Percentiles rank a stretch among this genome's conserved stretches.
Evolutionary conservation across 2,888 invertebrate genomes (phyloP).

Genomic region (Caenorhabditis sp.): DNA sequence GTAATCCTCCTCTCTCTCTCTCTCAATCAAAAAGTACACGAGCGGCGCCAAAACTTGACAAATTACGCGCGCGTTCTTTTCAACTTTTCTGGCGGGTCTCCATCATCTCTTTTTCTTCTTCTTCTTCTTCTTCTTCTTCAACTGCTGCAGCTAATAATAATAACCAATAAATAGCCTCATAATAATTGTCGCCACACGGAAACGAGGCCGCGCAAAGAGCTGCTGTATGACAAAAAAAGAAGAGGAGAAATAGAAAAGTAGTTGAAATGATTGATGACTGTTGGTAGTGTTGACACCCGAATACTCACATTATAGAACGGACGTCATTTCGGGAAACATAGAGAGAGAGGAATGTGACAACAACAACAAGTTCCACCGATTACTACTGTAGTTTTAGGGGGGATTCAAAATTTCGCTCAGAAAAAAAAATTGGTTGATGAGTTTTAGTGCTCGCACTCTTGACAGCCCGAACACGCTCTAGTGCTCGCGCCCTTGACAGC

Average conservation of each 20-base stretch:
- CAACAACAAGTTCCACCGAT: neutral
- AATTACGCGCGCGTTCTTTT: neutral
- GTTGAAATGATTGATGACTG: neutral
- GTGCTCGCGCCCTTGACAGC: no score
- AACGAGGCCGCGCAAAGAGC: no score
- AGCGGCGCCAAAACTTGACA: neutral
- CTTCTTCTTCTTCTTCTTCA: no score
- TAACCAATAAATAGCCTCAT: no score
- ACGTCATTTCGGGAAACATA: neutral
- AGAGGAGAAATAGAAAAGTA: neutral
- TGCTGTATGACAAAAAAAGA: neutral
- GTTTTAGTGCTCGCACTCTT: no score
- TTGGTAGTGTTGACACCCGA: neutral
- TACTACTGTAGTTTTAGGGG: neutral
- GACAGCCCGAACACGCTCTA: no score
- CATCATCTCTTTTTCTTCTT: no score
- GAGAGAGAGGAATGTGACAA: neutral
- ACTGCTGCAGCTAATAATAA: no score
- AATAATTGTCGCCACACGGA: no score
- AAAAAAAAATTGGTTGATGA: no score
- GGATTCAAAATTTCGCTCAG: neutral
- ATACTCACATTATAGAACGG: constrained; percentile 1
- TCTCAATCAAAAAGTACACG: neutral
- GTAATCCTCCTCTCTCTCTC: neutral
- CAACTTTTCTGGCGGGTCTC: no score